Evolutionary conservation across 2,113 vertebrate species (phyloP).

Genomic region (Eira barbara): DNA sequence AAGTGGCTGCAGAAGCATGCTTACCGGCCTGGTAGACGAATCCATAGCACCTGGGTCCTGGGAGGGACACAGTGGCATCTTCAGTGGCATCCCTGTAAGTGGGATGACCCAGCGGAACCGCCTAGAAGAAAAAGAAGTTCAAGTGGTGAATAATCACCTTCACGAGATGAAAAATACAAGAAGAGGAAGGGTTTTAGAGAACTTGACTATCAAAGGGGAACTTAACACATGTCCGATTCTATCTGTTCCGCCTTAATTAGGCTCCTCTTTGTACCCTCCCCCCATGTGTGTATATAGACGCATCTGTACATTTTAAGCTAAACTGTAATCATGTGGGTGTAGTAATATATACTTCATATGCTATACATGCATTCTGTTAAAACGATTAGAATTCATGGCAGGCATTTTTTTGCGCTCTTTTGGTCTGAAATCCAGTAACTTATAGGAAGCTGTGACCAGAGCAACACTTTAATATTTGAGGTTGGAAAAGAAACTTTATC

Average conservation of each 20-base stretch:
- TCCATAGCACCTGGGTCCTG: background rate
- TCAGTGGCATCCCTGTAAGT: background rate
- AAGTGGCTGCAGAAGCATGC: no score
- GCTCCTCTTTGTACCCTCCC: background rate
- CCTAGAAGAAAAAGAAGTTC: background rate
- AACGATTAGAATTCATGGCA: background rate
- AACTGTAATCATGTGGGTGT: background rate
- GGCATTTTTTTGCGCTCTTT: background rate
- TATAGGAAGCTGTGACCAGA: background rate
- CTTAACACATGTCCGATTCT: background rate
- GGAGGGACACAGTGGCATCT: background rate
- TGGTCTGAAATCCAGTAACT: background rate
- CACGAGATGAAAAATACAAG: background rate
- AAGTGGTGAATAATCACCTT: background rate
- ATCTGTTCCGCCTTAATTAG: background rate
- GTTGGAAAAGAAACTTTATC: conserved; percentile 28
- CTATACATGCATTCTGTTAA: background rate
- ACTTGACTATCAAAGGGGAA: background rate
- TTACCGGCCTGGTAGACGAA: no score
- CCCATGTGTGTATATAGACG: background rate
- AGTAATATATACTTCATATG: background rate
- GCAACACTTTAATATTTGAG: conserved; percentile 25
- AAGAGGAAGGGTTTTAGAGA: background rate
- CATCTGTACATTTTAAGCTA: background rate
- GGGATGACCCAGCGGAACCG: background rate